phyloP scores from a whole-genome alignment of 1,140 invertebrate genomes.

The Cherax quadricarinatus region DNA sequence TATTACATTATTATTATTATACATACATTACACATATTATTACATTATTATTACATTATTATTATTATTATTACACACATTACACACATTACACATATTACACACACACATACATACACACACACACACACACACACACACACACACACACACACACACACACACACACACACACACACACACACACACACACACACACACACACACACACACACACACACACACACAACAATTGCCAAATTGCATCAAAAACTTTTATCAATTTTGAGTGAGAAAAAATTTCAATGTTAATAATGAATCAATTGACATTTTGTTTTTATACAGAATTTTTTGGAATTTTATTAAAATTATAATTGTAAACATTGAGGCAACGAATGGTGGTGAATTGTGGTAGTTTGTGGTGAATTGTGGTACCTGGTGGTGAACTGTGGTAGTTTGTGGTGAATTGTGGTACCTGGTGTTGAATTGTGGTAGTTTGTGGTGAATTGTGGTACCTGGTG shows the following conservation, averaged over 20 bases:
- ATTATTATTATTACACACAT: too few relatives aligned
- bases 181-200: not conserved
- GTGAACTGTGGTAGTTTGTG: too few relatives aligned
- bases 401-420: not conserved
- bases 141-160: too few relatives aligned
- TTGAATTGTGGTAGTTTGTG: too few relatives aligned
- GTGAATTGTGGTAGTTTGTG: not conserved
- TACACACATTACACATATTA: too few relatives aligned
- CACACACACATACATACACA: not conserved
- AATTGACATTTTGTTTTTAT: not conserved
- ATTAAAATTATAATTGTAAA: not conserved
- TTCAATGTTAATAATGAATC: not conserved
- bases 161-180: not conserved
- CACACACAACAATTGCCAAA: not conserved
- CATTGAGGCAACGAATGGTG: not conserved
- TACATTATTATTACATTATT: too few relatives aligned
- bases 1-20: too few relatives aligned
- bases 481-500: too few relatives aligned
- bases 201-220: too few relatives aligned
- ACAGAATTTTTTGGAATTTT: not conserved
- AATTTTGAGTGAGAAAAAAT: not conserved
- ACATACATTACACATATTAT: too few relatives aligned
- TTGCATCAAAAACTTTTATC: not conserved
- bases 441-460: too few relatives aligned
- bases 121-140: not conserved